Evolutionary conservation across 1,140 invertebrate genomes (phyloP).

Genomic region (Drosophila rhopaloa): DNA sequence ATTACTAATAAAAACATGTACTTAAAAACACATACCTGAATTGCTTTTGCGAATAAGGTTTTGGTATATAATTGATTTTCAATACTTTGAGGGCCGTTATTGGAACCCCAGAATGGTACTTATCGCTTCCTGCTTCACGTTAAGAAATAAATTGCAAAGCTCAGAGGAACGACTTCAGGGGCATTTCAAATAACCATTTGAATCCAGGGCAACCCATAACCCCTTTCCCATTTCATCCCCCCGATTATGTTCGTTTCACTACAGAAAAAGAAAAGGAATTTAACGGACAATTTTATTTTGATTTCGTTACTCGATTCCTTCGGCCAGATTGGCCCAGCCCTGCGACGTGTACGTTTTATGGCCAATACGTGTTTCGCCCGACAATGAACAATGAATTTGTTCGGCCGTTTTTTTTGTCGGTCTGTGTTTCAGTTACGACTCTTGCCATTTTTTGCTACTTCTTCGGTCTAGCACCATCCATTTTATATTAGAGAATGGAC

Average conservation of each 20-base stretch:
- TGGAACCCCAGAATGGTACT: background rate
- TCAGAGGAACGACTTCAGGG: conserved; percentile 1
- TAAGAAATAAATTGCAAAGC: conserved; percentile 8
- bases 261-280: conserved; percentile 24
- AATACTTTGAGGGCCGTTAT: conserved; percentile 11
- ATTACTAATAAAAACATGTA: background rate
- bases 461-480: conserved; percentile 8
- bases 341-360: conserved; percentile 68
- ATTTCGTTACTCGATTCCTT: conserved; percentile 40
- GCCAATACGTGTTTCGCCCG: conserved; percentile 61
- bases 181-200: conserved; percentile 25
- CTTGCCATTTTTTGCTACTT: conserved; percentile 13
- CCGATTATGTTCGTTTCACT: conserved; percentile 27
- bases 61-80: conserved; percentile 1
- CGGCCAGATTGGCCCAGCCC: conserved; percentile 39
- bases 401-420: conserved; percentile 3
- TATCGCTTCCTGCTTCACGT: background rate
- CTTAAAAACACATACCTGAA: background rate
- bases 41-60: background rate
- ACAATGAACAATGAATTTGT: conserved; percentile 31
- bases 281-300: conserved; percentile 54
- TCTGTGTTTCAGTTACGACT: background rate
- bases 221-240: background rate
- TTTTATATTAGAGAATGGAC: conserved; percentile 53
- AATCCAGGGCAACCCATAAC: conserved; percentile 20